Evolutionary conservation across 2,797 vertebrate genomes (phyloP), one percentile per base, ranked within the genome.

Genomic region (Centroberyx gerrardi): DNA sequence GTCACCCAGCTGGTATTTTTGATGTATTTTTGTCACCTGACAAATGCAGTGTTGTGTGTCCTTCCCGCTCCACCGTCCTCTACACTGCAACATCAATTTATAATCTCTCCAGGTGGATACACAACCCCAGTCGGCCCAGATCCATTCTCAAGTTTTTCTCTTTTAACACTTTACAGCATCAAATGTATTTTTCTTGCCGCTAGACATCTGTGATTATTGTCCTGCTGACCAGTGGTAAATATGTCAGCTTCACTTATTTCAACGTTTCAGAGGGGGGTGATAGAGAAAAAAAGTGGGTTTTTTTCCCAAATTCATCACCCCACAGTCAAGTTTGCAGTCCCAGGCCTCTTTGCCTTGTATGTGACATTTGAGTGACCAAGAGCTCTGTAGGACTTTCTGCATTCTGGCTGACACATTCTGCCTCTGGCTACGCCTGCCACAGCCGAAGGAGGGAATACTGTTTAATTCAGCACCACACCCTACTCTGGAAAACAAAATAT

Each of bases 31-130:
- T 55, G 64, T 89, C 80, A 87, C 66, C 78, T 85, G 81, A 84
- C 78, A 85, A 85, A 85, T 82, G 77, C 71, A 79, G 85, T 83
- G 82, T 75, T 56, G 55, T 73, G 31, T 88, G 83, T 83, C 83
- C 84, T 86, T 89, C 80, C 72, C 14, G 10, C 77, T 78, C 68
- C 61, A 44, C 53, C 80, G 62, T 90, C 76, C 73, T 84, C 67
- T 63, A 61, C 75, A 15, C 17, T 52, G 76, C 67, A 80, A 82
- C 90, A 88, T 90, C 80, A 87, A 82, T 92, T 90, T 90, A 82
- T 91, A 88, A 90, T 91, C 88, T 88, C 83, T 83, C 62, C 81
- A 86, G 88, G 86, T 90, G 83, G 78, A 91, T 68, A 77, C 80
- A 74, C 56, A 83, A 64, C 76, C 79, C 71, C 22, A 64, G 82